Evolutionary conservation across 1,140 invertebrate genomes (phyloP).

Genomic region (Hetaerina americana): DNA sequence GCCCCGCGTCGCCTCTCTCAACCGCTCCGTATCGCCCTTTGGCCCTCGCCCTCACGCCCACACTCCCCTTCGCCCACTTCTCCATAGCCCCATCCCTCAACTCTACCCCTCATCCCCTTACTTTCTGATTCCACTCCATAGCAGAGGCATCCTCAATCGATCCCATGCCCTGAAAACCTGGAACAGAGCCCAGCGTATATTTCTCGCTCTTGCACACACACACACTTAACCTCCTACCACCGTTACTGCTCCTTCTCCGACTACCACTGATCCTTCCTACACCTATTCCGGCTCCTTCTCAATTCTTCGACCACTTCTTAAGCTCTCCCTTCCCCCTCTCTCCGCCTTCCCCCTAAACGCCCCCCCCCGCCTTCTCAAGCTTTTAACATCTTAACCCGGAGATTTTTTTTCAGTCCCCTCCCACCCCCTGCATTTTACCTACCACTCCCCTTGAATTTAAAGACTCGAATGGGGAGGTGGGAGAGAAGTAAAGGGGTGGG

Average conservation of each 20-base stretch:
- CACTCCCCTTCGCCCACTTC: neutral
- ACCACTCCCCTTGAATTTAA: too few relatives aligned
- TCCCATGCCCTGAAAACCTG: neutral
- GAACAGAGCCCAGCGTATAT: neutral
- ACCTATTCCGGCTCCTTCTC: too few relatives aligned
- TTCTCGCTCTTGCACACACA: neutral
- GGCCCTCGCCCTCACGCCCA: neutral
- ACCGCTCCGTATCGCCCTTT: neutral
- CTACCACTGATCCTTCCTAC: neutral
- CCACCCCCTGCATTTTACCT: too few relatives aligned
- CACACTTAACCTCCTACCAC: neutral
- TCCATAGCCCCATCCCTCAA: too few relatives aligned
- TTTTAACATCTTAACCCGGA: too few relatives aligned
- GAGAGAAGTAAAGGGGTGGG: too few relatives aligned
- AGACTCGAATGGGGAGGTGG: too few relatives aligned
- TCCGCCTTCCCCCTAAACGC: too few relatives aligned
- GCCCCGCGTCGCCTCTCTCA: neutral
- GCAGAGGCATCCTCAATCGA: neutral
- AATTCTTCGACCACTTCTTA: too few relatives aligned
- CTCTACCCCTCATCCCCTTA: neutral
- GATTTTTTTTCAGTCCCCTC: too few relatives aligned
- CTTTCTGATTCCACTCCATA: neutral
- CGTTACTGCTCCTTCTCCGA: neutral
- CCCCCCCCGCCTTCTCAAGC: too few relatives aligned
- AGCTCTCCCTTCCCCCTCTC: too few relatives aligned